These are phyloP conservation scores for Rhadinocentrus ornatus DNA, from an alignment of 2,797 vertebrate genomes.

Conservation along the genomic window DNA sequence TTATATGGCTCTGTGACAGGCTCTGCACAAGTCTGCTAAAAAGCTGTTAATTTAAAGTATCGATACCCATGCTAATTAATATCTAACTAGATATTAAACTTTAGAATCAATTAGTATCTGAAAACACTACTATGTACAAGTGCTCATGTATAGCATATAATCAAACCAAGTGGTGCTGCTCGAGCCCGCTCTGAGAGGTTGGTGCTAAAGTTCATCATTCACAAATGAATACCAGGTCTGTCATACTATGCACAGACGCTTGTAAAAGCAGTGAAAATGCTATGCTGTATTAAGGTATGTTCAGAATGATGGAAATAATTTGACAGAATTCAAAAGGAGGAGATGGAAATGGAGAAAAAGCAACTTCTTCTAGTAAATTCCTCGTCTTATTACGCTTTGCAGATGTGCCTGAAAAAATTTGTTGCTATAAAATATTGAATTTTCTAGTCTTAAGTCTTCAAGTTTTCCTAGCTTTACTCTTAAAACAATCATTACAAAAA, in stretches of 20 bases:
- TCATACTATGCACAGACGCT: background rate
- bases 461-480: constrained; percentile 24
- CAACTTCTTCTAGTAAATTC: constrained; percentile 30
- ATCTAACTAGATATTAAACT: no score
- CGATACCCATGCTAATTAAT: no score
- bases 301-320: constrained; percentile 5
- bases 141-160: background rate
- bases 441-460: constrained; percentile 2
- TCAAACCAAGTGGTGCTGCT: background rate
- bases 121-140: background rate
- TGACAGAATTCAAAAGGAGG: constrained; percentile 28
- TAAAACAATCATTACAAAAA: constrained; percentile 31
- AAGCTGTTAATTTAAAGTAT: no score
- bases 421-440: constrained; percentile 25
- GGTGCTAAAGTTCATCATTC: constrained; percentile 7
- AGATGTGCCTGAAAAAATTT: constrained; percentile 21
- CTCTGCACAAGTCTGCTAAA: no score
- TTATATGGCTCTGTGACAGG: no score
- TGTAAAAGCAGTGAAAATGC: background rate
- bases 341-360: constrained; percentile 13
- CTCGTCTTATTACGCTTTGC: constrained; percentile 9
- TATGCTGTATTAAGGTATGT: background rate
- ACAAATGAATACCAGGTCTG: constrained; percentile 17
- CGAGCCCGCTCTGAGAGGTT: background rate
- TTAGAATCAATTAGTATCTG: no score